Evolutionary conservation across 1,140 invertebrate species (phyloP).

Genomic region (Drosophila erecta): DNA sequence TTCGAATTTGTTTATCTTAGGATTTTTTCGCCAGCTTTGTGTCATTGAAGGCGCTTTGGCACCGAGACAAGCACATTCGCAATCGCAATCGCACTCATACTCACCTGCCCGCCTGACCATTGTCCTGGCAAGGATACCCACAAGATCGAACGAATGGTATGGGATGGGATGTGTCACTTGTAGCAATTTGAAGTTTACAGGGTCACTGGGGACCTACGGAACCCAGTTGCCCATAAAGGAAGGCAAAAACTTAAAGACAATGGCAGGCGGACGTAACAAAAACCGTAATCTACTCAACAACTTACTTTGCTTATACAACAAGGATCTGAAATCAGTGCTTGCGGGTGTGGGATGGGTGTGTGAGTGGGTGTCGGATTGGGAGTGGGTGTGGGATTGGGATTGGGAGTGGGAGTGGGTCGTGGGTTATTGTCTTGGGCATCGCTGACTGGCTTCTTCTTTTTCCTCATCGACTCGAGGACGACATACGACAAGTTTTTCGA

Average conservation of each 20-base stretch:
- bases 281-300: slow-evolving; percentile 80
- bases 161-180: slow-evolving; percentile 49
- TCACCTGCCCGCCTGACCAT: slow-evolving; percentile 51
- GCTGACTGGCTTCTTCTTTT: slow-evolving; percentile 43
- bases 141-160: neutral
- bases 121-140: slow-evolving; percentile 20
- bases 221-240: slow-evolving; percentile 58
- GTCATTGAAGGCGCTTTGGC: slow-evolving; percentile 20
- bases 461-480: slow-evolving; percentile 68
- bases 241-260: slow-evolving; percentile 13
- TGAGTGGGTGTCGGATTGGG: slow-evolving; percentile 12
- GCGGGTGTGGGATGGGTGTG: slow-evolving; percentile 8
- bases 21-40: slow-evolving; percentile 39
- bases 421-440: slow-evolving; percentile 75
- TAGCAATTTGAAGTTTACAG: slow-evolving; percentile 82
- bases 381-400: neutral
- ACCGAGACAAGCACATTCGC: neutral
- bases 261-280: slow-evolving; percentile 61
- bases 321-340: slow-evolving; percentile 29
- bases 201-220: slow-evolving; percentile 65
- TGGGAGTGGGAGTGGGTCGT: slow-evolving; percentile 8
- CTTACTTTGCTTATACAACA: slow-evolving; percentile 65
- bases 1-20: slow-evolving; percentile 46
- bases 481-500: slow-evolving; percentile 78
- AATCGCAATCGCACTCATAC: slow-evolving; percentile 1